Evolutionary conservation across 2,797 vertebrate species (phyloP).

Genomic region (Gephyroberyx darwinii): DNA sequence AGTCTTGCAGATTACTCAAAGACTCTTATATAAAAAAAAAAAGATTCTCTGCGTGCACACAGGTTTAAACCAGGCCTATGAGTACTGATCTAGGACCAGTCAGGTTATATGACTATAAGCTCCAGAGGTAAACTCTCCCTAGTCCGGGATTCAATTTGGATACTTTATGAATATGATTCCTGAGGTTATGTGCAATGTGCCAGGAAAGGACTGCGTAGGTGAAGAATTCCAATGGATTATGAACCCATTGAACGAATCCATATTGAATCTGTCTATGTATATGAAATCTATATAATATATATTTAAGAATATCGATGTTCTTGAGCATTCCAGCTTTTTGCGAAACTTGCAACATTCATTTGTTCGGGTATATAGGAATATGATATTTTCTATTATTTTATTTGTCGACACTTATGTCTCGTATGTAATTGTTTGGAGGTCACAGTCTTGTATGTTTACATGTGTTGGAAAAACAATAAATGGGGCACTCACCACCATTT

Average conservation of each 20-base stretch:
- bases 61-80: conserved; percentile 10
- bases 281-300: conserved; percentile 72
- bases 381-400: conserved; percentile 77
- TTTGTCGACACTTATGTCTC: conserved; percentile 77
- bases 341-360: conserved; percentile 72
- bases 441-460: conserved; percentile 85
- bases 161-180: conserved; percentile 39
- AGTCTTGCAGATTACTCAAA: conserved; percentile 17
- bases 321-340: conserved; percentile 82
- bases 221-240: conserved; percentile 34
- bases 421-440: conserved; percentile 81
- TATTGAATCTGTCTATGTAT: conserved; percentile 71
- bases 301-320: conserved; percentile 81
- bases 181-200: conserved; percentile 76
- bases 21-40: background rate
- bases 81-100: conserved; percentile 19
- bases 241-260: conserved; percentile 52
- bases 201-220: conserved; percentile 61
- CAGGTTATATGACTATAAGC: conserved; percentile 32
- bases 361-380: conserved; percentile 71
- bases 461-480: conserved; percentile 82
- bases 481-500: conserved; percentile 54
- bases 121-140: conserved; percentile 36
- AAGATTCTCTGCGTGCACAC: conserved; percentile 7
- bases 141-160: conserved; percentile 38